phyloP scores from a whole-genome alignment of 2,888 invertebrate species.

The Marasmarcha lunaedactyla region DNA sequence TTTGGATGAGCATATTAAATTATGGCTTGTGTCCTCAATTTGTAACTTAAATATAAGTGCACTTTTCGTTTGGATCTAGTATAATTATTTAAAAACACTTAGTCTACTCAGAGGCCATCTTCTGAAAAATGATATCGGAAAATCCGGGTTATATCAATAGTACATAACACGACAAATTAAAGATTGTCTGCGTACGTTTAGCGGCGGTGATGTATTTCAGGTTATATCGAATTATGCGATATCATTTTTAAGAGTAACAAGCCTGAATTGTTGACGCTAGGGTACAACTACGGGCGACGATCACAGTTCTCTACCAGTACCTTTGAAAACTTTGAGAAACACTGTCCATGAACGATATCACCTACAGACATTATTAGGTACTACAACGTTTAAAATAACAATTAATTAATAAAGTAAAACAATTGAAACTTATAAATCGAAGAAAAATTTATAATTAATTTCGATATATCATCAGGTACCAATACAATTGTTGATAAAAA shows the following conservation, averaged over 20 bases:
- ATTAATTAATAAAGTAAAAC: conserved; percentile 21
- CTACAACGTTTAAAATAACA: conserved; percentile 24
- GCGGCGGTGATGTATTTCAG: too few species aligned
- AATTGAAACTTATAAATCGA: conserved; percentile 4
- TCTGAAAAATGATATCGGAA: too few species aligned
- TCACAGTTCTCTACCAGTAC: too few species aligned
- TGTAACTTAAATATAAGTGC: conserved; percentile 61
- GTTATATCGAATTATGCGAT: too few species aligned
- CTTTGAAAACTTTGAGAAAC: conserved; percentile 49
- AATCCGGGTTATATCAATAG: too few species aligned
- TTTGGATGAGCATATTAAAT: conserved; percentile 66
- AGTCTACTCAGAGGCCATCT: too few species aligned
- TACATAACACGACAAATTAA: too few species aligned
- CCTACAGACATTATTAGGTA: too few species aligned
- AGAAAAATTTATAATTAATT: conserved; percentile 24
- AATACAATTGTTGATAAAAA: conserved; percentile 14
- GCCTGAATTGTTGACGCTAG: too few species aligned
- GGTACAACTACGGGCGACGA: too few species aligned
- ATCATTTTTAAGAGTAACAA: too few species aligned
- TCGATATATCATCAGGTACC: conserved; percentile 56
- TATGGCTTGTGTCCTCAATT: conserved; percentile 55
- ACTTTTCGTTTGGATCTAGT: conserved; percentile 30
- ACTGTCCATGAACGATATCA: conserved; percentile 34
- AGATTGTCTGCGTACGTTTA: too few species aligned
- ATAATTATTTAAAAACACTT: conserved; percentile 5